These are phyloP conservation scores for Cheilosia grossa DNA, from an alignment of 2,888 invertebrate genomes.

Conservation along the genomic window DNA sequence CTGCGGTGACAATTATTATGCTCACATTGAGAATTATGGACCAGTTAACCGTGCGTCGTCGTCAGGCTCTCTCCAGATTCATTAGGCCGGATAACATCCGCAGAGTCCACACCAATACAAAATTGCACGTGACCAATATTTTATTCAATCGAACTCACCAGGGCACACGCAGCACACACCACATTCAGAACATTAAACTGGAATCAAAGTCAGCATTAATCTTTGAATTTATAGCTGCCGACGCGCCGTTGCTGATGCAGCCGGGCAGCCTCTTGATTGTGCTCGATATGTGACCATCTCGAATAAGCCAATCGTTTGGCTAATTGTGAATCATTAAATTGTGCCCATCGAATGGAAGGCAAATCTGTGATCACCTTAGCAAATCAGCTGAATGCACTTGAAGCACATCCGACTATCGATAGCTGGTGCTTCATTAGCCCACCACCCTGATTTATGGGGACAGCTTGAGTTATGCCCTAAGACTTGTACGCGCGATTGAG, in stretches of 20 bases:
- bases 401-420: slow-evolving; percentile 37
- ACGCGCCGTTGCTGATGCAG: slow-evolving; percentile 6
- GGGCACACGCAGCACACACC: not conserved
- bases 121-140: slow-evolving; percentile 66
- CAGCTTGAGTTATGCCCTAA: slow-evolving; percentile 39
- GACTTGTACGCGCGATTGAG: slow-evolving; percentile 5
- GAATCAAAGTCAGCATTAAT: slow-evolving; percentile 75
- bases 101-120: slow-evolving; percentile 39
- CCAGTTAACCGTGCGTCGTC: slow-evolving; percentile 41
- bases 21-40: slow-evolving; percentile 61
- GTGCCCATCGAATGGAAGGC: slow-evolving; percentile 52
- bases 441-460: slow-evolving; percentile 49
- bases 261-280: slow-evolving; percentile 48
- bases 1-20: slow-evolving; percentile 59
- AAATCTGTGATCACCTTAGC: slow-evolving; percentile 52
- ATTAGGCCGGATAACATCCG: slow-evolving; percentile 35
- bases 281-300: slow-evolving; percentile 58
- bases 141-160: slow-evolving; percentile 66
- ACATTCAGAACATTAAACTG: slow-evolving; percentile 68
- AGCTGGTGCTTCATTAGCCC: slow-evolving; percentile 43
- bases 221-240: slow-evolving; percentile 69
- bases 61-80: slow-evolving; percentile 53
- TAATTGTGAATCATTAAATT: slow-evolving; percentile 73
- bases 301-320: slow-evolving; percentile 63
- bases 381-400: slow-evolving; percentile 52